Conservation (phyloP, 2,888 invertebrate species). For the Gandaritis pyraliata region DNA sequence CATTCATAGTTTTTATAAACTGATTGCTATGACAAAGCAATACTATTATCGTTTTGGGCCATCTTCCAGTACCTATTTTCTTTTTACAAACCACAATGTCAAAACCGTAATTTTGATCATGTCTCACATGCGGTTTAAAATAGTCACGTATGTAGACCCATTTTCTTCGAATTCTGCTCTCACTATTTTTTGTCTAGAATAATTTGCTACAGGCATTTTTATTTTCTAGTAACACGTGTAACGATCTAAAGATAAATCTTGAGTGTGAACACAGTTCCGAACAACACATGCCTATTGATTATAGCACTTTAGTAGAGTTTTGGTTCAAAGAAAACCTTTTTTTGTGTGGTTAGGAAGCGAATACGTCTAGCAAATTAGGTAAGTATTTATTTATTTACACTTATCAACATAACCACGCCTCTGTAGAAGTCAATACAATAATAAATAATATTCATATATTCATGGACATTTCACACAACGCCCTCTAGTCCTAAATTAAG, state of each 20-base stretch:
- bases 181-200: slow-evolving; percentile 7
- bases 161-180: slow-evolving; percentile 18
- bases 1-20: neutral
- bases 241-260: slow-evolving; percentile 2
- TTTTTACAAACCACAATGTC: slow-evolving; percentile 19
- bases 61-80: slow-evolving; percentile 23
- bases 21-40: slow-evolving; percentile 7
- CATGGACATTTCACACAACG: too few relatives aligned
- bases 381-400: too few relatives aligned
- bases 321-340: neutral
- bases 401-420: too few relatives aligned
- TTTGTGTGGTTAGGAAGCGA: too few relatives aligned
- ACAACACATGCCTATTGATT: neutral
- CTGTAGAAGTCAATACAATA: too few relatives aligned
- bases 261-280: neutral
- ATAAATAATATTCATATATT: too few relatives aligned
- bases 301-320: neutral
- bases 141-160: slow-evolving; percentile 13
- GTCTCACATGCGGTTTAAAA: slow-evolving; percentile 19
- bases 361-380: too few relatives aligned
- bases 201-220: neutral
- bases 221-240: slow-evolving; percentile 5
- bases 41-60: slow-evolving; percentile 16
- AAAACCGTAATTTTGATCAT: slow-evolving; percentile 21
- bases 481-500: too few relatives aligned